Percentiles rank a stretch among this genome's conserved stretches.
phyloP scores from a whole-genome alignment of 2,888 invertebrate species.

The Phoronis australis region DNA sequence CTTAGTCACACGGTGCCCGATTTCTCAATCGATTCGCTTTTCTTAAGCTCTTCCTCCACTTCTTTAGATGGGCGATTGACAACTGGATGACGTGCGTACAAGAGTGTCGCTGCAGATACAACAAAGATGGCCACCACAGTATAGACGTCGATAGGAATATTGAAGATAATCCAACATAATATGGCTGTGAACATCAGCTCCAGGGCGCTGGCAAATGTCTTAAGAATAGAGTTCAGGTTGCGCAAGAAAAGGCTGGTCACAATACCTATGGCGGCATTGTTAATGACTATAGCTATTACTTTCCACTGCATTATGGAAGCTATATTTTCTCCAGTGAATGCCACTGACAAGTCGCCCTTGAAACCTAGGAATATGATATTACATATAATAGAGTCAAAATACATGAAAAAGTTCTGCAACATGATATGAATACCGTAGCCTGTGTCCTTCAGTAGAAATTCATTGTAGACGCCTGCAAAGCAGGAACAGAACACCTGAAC shows the following conservation, averaged over 20 bases:
- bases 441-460: conserved; percentile 81
- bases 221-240: conserved; percentile 87
- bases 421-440: conserved; percentile 82
- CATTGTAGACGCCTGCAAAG: conserved; percentile 91
- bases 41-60: background rate
- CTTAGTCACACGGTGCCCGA: too few species aligned
- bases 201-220: conserved; percentile 91
- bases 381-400: conserved; percentile 87
- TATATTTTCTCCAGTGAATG: conserved; percentile 58
- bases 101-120: conserved; percentile 74
- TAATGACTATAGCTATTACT: conserved; percentile 76
- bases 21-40: too few species aligned
- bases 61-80: conserved; percentile 37
- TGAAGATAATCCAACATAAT: conserved; percentile 74
- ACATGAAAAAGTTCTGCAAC: conserved; percentile 93
- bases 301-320: conserved; percentile 55
- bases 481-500: conserved; percentile 85
- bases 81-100: conserved; percentile 88
- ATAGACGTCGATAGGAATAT: conserved; percentile 75
- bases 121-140: conserved; percentile 76
- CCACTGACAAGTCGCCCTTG: conserved; percentile 63
- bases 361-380: conserved; percentile 69
- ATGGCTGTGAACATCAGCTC: conserved; percentile 87
- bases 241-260: conserved; percentile 90
- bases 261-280: conserved; percentile 86